Conservation (phyloP, 2,797 vertebrate species). For the Lates japonicus region DNA sequence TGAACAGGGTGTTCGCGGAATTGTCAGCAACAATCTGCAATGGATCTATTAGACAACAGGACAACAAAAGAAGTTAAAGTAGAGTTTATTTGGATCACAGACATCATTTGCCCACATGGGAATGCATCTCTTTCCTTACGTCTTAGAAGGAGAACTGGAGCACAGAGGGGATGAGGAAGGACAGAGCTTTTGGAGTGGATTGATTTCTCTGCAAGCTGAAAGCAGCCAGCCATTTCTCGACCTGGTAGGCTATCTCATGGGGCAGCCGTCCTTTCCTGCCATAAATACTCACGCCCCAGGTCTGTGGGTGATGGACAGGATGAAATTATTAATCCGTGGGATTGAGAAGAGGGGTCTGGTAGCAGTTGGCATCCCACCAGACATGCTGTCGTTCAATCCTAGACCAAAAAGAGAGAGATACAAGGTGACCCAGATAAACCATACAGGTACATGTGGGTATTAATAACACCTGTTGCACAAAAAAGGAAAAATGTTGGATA, state of each 20-base stretch:
- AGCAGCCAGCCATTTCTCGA: slow-evolving; percentile 97
- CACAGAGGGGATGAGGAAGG: slow-evolving; percentile 95
- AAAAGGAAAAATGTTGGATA: neutral
- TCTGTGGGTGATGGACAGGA: slow-evolving; percentile 94
- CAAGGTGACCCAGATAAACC: slow-evolving; percentile 23
- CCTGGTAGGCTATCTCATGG: slow-evolving; percentile 98
- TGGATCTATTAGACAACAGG: slow-evolving; percentile 88
- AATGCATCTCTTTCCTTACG: slow-evolving; percentile 78
- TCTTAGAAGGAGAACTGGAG: slow-evolving; percentile 98
- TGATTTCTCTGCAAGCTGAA: slow-evolving; percentile 99
- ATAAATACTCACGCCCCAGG: slow-evolving; percentile 95
- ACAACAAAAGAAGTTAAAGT: neutral
- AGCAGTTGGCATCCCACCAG: slow-evolving; percentile 96
- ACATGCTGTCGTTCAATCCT: slow-evolving; percentile 94
- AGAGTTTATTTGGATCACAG: neutral
- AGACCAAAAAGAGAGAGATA: slow-evolving; percentile 21
- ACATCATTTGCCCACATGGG: neutral
- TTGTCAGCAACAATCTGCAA: slow-evolving; percentile 97
- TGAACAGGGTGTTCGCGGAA: slow-evolving; percentile 94
- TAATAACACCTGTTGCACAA: neutral
- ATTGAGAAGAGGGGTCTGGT: slow-evolving; percentile 96
- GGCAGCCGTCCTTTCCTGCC: slow-evolving; percentile 97
- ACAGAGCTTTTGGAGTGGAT: slow-evolving; percentile 96
- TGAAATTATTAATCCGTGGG: slow-evolving; percentile 97
- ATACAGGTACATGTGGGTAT: neutral